Evolutionary conservation across 2,888 invertebrate species (phyloP), one percentile per base, ranked within the genome.

Genomic region (Sabellastarte sp.): DNA sequence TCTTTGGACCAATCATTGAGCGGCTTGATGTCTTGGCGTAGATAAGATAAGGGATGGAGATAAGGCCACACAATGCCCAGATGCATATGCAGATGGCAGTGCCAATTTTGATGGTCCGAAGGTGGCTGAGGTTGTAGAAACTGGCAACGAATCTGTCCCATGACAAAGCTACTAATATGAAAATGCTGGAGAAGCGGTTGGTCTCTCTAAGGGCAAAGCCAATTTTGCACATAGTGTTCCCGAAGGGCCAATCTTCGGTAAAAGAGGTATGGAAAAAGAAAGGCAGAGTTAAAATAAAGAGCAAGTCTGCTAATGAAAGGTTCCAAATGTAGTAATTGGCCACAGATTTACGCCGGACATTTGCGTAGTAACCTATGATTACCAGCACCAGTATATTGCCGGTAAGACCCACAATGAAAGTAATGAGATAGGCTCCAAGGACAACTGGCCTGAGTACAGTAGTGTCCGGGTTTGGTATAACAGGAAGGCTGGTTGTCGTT

Each of bases 281-380:
- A 1, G 70, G 70, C 53, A 70, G 53, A 3, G 70, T 67, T 52
- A 67, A 29, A 3, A 69, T 60, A 32, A 65, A 69, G 31, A 69
- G 33, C 29, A 63, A 51, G 60, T 70, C 70, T 1, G 68, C 66
- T n/a, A 70, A 32, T 1, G 70, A 57, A 26, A 70, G 58, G 65
- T 70, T 70, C 63, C 67, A 67, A 28, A 70, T 69, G 64, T 70
- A 70, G 57, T 66, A 66, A 55, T 69, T 70, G 28, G 65, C 63
- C 55, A 60, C 63, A 0, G 63, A 59, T 50, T 65, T 63, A 1
- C 28, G 30, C 3, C 68, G 58, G 31, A 68, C 61, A 30, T 61
- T 55, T 24, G 41, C 1, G 29, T 57, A 66, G 50, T 57, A 58
- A 1, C 65, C 63, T 30, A 66, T 66, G 30, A 64, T 62, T 30